Conservation (phyloP, 2,113 vertebrate genomes). For the Halichoeres trimaculatus region DNA sequence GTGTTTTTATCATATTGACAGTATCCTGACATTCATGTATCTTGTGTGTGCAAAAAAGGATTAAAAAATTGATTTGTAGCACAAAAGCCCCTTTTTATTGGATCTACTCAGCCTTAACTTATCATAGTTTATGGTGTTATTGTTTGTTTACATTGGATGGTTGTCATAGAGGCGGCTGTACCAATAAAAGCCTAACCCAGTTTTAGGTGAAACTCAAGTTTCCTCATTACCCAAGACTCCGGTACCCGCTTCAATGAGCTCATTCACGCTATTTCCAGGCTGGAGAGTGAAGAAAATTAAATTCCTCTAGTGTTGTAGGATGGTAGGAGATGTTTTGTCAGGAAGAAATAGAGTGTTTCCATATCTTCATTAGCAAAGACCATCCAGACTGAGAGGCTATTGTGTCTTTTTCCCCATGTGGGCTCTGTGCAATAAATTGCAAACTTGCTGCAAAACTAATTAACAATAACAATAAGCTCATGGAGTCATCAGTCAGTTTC, state of each 20-base stretch:
- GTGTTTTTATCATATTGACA: slow-evolving; percentile 41
- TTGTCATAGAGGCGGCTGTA: slow-evolving; percentile 44
- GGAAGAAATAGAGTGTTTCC: slow-evolving; percentile 6
- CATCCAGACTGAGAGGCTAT: neutral
- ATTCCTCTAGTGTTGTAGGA: neutral
- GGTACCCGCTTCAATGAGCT: slow-evolving; percentile 15
- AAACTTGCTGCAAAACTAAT: slow-evolving; percentile 44
- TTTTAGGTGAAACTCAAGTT: slow-evolving; percentile 51
- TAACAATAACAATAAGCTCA: slow-evolving; percentile 52
- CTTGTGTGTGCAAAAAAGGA: slow-evolving; percentile 30
- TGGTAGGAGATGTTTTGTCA: slow-evolving; percentile 6
- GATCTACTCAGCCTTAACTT: slow-evolving; percentile 20
- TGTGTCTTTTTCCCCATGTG: slow-evolving; percentile 8
- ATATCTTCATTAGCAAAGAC: slow-evolving; percentile 6
- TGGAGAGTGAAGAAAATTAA: slow-evolving; percentile 16
- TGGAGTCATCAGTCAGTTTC: slow-evolving; percentile 27
- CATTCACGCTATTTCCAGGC: neutral
- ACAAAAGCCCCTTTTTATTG: slow-evolving; percentile 41
- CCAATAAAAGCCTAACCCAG: slow-evolving; percentile 65
- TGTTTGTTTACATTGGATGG: slow-evolving; percentile 54
- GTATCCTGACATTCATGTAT: slow-evolving; percentile 45
- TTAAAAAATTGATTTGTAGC: slow-evolving; percentile 51
- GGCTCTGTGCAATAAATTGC: slow-evolving; percentile 7
- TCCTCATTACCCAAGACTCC: slow-evolving; percentile 39
- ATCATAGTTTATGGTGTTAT: slow-evolving; percentile 20